phyloP scores from a whole-genome alignment of 2,113 vertebrate species.

The Burhinus oedicnemus region DNA sequence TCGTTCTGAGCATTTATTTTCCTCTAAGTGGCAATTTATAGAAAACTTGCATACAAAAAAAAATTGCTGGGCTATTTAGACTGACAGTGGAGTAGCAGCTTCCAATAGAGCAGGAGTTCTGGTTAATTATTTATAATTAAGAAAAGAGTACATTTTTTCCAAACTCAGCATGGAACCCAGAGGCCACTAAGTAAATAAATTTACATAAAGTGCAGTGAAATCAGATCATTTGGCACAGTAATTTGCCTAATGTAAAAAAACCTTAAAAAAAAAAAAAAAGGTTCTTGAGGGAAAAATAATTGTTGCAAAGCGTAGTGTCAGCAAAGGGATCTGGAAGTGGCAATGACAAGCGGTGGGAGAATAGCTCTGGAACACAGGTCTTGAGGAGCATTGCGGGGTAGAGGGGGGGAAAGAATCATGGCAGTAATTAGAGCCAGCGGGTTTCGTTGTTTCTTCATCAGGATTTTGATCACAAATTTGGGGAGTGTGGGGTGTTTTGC shows the following conservation, averaged over 20 bases:
- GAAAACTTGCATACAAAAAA: neutral
- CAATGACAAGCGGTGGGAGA: fast-evolving
- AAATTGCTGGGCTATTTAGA: neutral
- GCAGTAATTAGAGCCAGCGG: fast-evolving
- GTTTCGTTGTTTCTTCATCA: neutral
- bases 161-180: neutral
- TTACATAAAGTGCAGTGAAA: neutral
- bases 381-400: fast-evolving
- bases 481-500: no score
- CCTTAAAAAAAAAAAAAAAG: neutral
- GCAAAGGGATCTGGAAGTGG: neutral
- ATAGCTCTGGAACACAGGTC: neutral
- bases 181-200: slow-evolving; percentile 22
- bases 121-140: slow-evolving; percentile 31
- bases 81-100: neutral
- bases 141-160: neutral
- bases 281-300: neutral
- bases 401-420: fast-evolving
- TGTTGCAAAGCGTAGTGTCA: neutral
- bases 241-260: neutral
- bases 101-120: neutral
- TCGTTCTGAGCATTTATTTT: neutral
- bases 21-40: slow-evolving; percentile 11
- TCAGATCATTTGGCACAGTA: neutral
- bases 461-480: neutral